Percentiles rank a stretch among this genome's conserved stretches.
Evolutionary conservation across 1,140 invertebrate genomes (phyloP).

Genomic region (Pogonognathellus flavescens): DNA sequence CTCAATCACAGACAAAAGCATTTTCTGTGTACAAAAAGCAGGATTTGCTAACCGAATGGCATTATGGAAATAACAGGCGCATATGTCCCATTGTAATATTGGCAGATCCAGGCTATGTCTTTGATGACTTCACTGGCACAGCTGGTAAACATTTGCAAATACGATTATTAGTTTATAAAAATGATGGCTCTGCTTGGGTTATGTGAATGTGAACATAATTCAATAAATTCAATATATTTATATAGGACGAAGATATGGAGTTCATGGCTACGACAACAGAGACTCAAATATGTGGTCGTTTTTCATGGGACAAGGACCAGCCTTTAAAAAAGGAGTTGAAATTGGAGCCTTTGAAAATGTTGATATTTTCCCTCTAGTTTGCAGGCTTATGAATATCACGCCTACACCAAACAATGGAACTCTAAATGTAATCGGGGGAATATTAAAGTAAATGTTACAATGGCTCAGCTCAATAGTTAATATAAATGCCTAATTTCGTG

Average conservation of each 20-base stretch:
- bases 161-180: constrained; percentile 70
- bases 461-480: too few relatives aligned
- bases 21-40: constrained; percentile 75
- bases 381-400: constrained; percentile 74
- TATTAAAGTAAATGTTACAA: not conserved
- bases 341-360: constrained; percentile 75
- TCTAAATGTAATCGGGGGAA: constrained; percentile 54
- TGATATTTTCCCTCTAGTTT: constrained; percentile 80
- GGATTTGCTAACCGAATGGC: constrained; percentile 73
- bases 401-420: constrained; percentile 73
- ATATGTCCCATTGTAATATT: constrained; percentile 75
- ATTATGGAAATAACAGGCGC: constrained; percentile 74
- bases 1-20: constrained; percentile 69
- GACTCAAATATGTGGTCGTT: constrained; percentile 76
- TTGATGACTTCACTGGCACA: constrained; percentile 72
- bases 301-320: constrained; percentile 79
- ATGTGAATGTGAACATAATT: too few relatives aligned
- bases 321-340: constrained; percentile 71
- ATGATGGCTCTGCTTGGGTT: not conserved
- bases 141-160: constrained; percentile 71
- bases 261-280: constrained; percentile 79
- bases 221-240: too few relatives aligned
- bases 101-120: constrained; percentile 75
- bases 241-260: constrained; percentile 71
- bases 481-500: too few relatives aligned